Base-by-base conservation (phyloP, 2,797 vertebrate genomes). In the Pempheris klunzingeri region DNA sequence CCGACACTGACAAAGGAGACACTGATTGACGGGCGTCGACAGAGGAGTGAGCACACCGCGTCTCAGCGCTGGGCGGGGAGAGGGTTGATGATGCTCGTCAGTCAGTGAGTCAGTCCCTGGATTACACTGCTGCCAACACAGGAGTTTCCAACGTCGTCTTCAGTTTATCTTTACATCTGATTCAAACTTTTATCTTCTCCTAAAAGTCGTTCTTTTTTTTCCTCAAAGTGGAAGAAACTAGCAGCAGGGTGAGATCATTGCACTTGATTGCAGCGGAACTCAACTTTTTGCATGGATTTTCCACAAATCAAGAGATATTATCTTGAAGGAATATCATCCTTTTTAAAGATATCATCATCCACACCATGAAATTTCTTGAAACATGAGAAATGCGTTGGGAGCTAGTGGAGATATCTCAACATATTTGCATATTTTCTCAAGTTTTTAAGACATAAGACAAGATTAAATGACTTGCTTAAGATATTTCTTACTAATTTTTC, bases 11-110 rank as follows among this genome's bases (percentile, higher is more conserved):
- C 78, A 81, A 81, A 90, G 85, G 68, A 66, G 81, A 52, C 4
- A 0, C 30, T 90, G 89, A 93, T 78, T 91, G 91, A 89, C 90
- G 71, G 76, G 80, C 57, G 39, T 83, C 52, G 69, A 78, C 75
- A 24, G 80, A 77, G 81, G 78, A 78, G 69, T 11, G 66, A 24
- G 44, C 9, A 70, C 73, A 32, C 62, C 24, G 52, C 70, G 77
- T 77, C 26, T 26, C 74, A 64, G 71, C 41, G 7, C n/a, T 4
- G 63, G 68, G 34, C 12, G 57, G 74, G 58, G 66, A 55, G 61
- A 34, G 2, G 64, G 72, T 4, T 46, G 64, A 62, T 62, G 79
- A 76, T 36, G 65, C 67, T 43, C 53, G 43, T 78, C 78, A 75
- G 80, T 83, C 88, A 82, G n/a, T n/a, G n/a, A n/a, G 34, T 53